phyloP scores from a whole-genome alignment of 64 coral and sea anemone genomes.

The Montipora efflorescens region DNA sequence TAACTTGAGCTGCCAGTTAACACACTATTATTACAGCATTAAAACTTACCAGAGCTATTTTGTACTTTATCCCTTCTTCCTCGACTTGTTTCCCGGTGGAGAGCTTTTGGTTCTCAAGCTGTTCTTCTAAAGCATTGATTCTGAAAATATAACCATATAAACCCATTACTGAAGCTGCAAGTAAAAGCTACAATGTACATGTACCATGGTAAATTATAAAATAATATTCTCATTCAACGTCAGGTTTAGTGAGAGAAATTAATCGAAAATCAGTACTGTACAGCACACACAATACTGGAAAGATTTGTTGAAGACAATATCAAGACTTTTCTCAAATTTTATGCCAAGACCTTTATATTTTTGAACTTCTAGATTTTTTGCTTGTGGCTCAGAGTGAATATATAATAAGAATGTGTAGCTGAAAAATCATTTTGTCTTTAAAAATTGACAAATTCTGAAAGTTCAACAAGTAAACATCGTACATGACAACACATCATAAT shows the following conservation, averaged over 20 bases:
- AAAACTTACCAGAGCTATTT: constrained; percentile 84
- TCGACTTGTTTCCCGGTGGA: constrained; percentile 83
- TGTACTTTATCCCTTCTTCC: constrained; percentile 86
- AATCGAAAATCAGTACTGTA: not conserved
- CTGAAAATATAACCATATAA: constrained; percentile 43
- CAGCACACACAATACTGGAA: not conserved
- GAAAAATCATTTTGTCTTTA: no score
- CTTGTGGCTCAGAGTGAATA: no score
- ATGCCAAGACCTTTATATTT: not conserved
- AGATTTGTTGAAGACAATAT: not conserved
- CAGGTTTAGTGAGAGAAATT: no score
- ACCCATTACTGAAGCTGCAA: not conserved
- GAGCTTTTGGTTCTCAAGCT: constrained; percentile 83
- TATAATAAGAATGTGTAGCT: no score
- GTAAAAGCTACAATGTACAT: not conserved
- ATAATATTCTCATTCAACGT: no score
- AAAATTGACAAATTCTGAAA: not conserved
- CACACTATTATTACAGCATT: not conserved
- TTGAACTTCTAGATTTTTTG: no score
- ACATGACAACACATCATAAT: not conserved
- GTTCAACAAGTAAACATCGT: not conserved
- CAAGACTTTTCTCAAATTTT: not conserved
- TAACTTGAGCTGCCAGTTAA: no score
- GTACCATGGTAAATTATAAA: no score
- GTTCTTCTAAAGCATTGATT: constrained; percentile 98